Conservation (phyloP, 2,888 invertebrate species). For the Tinea pellionella region DNA sequence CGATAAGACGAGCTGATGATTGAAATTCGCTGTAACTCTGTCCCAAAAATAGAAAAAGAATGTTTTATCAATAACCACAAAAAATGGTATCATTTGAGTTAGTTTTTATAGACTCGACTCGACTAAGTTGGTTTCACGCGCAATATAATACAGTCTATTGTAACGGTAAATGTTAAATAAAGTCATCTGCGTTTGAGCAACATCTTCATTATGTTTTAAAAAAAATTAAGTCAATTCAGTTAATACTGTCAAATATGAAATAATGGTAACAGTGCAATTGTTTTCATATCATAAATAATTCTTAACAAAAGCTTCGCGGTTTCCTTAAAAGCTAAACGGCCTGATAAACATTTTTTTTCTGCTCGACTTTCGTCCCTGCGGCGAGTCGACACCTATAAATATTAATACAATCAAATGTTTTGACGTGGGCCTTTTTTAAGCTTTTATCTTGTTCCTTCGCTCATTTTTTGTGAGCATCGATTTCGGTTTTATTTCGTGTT, state of each 20-base stretch:
- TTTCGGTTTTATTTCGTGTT: conserved; percentile 68
- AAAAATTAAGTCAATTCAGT: conserved; percentile 54
- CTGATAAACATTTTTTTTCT: conserved; percentile 65
- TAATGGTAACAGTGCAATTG: conserved; percentile 67
- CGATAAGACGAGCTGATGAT: background rate
- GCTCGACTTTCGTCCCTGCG: conserved; percentile 52
- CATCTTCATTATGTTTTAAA: conserved; percentile 45
- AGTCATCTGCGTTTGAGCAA: conserved; percentile 24
- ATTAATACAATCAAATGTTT: conserved; percentile 71
- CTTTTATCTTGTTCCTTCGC: conserved; percentile 64
- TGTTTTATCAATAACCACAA: background rate
- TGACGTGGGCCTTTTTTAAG: conserved; percentile 68
- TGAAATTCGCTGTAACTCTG: background rate
- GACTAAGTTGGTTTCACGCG: conserved; percentile 23
- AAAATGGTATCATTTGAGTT: background rate
- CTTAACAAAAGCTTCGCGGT: conserved; percentile 66
- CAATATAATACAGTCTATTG: conserved; percentile 31
- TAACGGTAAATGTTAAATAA: conserved; percentile 32
- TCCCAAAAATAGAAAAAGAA: background rate
- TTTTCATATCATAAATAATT: conserved; percentile 65
- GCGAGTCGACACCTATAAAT: conserved; percentile 62
- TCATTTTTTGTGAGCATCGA: conserved; percentile 60
- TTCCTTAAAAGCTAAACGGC: conserved; percentile 67
- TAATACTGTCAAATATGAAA: conserved; percentile 65
- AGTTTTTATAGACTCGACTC: background rate